Base-by-base conservation (phyloP, 1,140 invertebrate genomes). In the Sitophilus oryzae region DNA sequence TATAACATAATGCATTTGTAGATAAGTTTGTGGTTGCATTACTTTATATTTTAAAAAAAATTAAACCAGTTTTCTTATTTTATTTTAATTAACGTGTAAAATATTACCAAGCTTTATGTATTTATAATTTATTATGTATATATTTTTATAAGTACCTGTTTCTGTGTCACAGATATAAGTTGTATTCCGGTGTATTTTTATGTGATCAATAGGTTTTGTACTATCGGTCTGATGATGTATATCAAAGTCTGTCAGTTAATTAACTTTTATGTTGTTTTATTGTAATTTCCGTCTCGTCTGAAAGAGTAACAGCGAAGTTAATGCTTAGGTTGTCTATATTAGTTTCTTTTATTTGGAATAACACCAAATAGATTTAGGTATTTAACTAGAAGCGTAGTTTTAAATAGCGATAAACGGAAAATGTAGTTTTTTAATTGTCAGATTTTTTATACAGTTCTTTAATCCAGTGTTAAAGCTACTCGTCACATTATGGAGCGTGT, bases 121-220 rank as follows among this genome's bases (percentile, higher is more conserved):
- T 38, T 46, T 52, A 47, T 58, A 59, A 45, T 62, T 63, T 59
- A 62, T 59, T 64, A 51, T 66, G 63, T 68, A 68, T 62, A 68
- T 68, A 68, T 66, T 67, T 63, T 67, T 66, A 66, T 65, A 68
- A 62, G 67, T 68, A 68, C 67, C 67, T 68, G 67, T 68, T 65
- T 67, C 57, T 67, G 55, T 65, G 59, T 66, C 56, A 57, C 57
- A 56, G 59, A 64, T 63, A 58, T 58, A 46, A 46, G 61, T 58
- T 65, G 59, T 66, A 63, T 57, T 56, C 54, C 58, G 54, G 63
- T 66, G 63, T 63, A 54, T 59, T 65, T 61, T 60, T 52, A 55
- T 36, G 35, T n/a, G 35, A n/a, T 40, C 34, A 9, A 14, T 48
- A 48, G 30, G 20, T 11, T 25, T 46, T 42, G 4, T 42, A 18